Evolutionary conservation across 1,140 invertebrate genomes (phyloP).

Genomic region (Drosophila sp.): DNA sequence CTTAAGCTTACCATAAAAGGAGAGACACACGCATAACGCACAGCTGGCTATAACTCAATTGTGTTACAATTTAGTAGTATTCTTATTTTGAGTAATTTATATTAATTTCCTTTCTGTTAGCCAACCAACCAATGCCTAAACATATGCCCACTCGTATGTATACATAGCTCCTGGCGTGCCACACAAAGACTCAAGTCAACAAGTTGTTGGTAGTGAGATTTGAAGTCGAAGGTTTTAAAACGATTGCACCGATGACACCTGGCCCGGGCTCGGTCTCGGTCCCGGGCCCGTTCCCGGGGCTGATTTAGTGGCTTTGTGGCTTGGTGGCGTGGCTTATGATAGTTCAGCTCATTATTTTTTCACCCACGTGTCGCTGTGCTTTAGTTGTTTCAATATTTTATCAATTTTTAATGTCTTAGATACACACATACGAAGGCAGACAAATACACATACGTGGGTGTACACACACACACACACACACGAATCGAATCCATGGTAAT

Average conservation of each 20-base stretch:
- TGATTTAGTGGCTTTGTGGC: background rate
- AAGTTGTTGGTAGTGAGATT: slow-evolving; percentile 1
- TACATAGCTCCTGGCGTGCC: background rate
- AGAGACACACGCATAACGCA: slow-evolving; percentile 34
- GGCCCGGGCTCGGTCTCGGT: background rate
- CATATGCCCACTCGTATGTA: too few relatives aligned
- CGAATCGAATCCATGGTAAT: slow-evolving; percentile 38
- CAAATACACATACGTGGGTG: background rate
- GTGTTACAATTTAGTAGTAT: background rate
- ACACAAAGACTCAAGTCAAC: slow-evolving; percentile 13
- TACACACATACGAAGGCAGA: background rate
- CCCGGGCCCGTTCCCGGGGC: background rate
- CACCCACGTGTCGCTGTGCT: slow-evolving; percentile 36
- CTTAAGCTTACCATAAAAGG: too few relatives aligned
- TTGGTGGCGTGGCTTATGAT: background rate
- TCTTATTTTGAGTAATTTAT: background rate
- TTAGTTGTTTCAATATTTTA: slow-evolving; percentile 48
- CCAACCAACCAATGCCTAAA: too few relatives aligned
- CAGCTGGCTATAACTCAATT: slow-evolving; percentile 8
- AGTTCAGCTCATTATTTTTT: background rate
- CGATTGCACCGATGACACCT: slow-evolving; percentile 11
- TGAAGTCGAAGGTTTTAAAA: slow-evolving; percentile 8
- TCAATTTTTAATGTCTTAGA: slow-evolving; percentile 55
- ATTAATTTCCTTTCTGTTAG: background rate
- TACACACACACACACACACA: slow-evolving; percentile 35